phyloP scores from a whole-genome alignment of 2,888 invertebrate genomes.

The Dynastes tityus region DNA sequence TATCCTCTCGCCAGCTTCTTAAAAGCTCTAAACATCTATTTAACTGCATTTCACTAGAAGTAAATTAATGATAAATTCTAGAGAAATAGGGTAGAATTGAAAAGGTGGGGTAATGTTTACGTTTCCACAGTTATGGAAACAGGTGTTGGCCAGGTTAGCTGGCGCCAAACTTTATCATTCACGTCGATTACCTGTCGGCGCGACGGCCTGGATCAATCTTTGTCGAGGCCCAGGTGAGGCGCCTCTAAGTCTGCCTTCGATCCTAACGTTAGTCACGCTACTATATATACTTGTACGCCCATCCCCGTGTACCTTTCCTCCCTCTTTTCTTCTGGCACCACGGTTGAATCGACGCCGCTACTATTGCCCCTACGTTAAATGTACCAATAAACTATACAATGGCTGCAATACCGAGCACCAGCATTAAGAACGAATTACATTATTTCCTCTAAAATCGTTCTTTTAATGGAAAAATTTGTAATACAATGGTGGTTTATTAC shows the following conservation, averaged over 20 bases:
- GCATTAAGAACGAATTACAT: no score
- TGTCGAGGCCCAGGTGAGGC: slow-evolving; percentile 57
- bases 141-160: slow-evolving; percentile 47
- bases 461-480: no score
- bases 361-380: background rate
- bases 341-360: background rate
- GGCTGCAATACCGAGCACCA: no score
- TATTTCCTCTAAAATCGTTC: no score
- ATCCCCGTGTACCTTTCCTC: slow-evolving; percentile 9
- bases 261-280: slow-evolving; percentile 60
- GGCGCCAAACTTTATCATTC: slow-evolving; percentile 60
- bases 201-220: slow-evolving; percentile 59
- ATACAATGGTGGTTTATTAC: no score
- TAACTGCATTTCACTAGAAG: no score
- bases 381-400: background rate
- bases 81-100: background rate
- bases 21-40: no score
- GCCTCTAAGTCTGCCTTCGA: slow-evolving; percentile 63
- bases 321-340: background rate
- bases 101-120: slow-evolving; percentile 14
- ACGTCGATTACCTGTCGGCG: slow-evolving; percentile 61
- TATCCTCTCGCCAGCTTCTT: no score
- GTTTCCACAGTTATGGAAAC: slow-evolving; percentile 34
- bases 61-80: no score
- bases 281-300: slow-evolving; percentile 33